Evolutionary conservation across 30 jellyfish, hydroid and myxozoan genomes (phyloP), one percentile per base, ranked within the genome.

Genomic region (Nemopilema nomurai): DNA sequence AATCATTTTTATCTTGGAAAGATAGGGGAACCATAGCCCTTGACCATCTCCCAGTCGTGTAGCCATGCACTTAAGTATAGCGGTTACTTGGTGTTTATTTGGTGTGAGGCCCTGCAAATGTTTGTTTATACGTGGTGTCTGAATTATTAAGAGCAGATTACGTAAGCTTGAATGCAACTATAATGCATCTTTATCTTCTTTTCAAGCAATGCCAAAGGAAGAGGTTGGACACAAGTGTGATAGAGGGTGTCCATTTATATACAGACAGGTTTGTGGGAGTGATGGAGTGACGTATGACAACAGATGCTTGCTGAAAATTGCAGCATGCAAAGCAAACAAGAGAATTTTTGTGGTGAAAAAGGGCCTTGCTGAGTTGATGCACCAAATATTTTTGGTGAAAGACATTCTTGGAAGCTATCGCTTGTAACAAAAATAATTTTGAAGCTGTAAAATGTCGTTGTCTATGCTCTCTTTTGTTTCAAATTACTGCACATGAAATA

Each of bases 211-310:
- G 18, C 28, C 72, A 0, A 67, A 67, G 24, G 33, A 26, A 9
- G 49, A 16, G 8, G 77, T 32, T 28, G 69, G 51, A 1, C 69
- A 73, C 69, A 62, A 77, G 18, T 83, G 91, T 67, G 70, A 22
- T 20, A 62, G 28, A 25, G 91, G 74, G 1, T 83, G 91, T 41
- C 86, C 91, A 0, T 83, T 83, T 18, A 22, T 83, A 1, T 62
- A 49, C 53, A 31, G 86, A 84, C 86, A 28, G 33, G 91, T 83
- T 26, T 83, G 91, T 62, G 91, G 91, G 7, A 83, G 79, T 33
- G 91, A 83, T 71, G 91, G 86, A 3, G 75, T 67, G 49, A 70
- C 86, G 0, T 83, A 83, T 57, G 86, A 51, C 91, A 83, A 83
- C 18, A 51, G 21, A 9, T 83, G 91, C 49, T 80, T 83, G 20